A percentile compares a stretch with the other conserved stretches of the same genome.
phyloP scores from a whole-genome alignment of 2,113 vertebrate genomes.

The Bufo bufo region DNA sequence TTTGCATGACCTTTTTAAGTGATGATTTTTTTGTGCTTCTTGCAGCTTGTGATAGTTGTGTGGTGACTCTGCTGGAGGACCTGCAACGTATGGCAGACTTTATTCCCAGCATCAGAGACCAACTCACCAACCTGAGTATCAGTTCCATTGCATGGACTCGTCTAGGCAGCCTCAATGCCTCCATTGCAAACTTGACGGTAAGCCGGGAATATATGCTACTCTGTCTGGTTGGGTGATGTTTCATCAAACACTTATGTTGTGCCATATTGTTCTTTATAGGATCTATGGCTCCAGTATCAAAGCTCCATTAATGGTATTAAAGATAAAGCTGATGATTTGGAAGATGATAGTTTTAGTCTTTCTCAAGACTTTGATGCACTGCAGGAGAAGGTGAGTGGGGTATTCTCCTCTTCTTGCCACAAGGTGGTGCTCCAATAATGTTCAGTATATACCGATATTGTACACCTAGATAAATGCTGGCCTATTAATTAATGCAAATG shows the following conservation, averaged over 20 bases:
- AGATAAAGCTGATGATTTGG: constrained; percentile 73
- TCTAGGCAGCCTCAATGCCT: constrained; percentile 75
- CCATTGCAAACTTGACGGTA: constrained; percentile 76
- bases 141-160: constrained; percentile 85
- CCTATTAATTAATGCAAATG: background rate
- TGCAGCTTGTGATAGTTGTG: constrained; percentile 92
- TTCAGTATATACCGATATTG: background rate
- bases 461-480: background rate
- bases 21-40: background rate
- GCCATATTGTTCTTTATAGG: constrained; percentile 57
- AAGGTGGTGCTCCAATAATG: background rate
- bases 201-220: background rate
- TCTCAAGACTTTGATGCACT: constrained; percentile 72
- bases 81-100: constrained; percentile 73
- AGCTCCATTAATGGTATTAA: constrained; percentile 67
- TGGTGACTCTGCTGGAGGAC: constrained; percentile 86
- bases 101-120: constrained; percentile 70
- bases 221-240: background rate
- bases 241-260: background rate
- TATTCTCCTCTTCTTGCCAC: background rate
- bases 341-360: constrained; percentile 73
- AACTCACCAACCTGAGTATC: constrained; percentile 77
- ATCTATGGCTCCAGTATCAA: constrained; percentile 74
- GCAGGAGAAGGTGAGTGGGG: constrained; percentile 74
- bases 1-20: no score